These are phyloP conservation scores for Corvus moneduloides DNA, from an alignment of 2,113 vertebrate species.

Conservation along the genomic window DNA sequence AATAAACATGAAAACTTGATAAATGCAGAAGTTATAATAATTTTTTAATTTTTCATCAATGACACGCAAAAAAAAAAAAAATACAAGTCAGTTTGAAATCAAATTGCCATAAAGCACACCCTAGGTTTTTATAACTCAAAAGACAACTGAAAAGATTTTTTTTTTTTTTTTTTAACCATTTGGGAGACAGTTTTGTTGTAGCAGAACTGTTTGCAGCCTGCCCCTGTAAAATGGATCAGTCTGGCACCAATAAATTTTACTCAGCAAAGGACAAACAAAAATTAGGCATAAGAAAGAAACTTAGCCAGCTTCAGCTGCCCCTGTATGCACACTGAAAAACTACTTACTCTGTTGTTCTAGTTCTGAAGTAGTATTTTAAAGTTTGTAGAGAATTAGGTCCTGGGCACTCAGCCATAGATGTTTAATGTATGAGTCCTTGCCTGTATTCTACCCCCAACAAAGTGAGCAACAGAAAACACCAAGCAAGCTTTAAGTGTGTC, in stretches of 20 bases:
- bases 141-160: slow-evolving; percentile 13
- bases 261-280: background rate
- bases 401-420: slow-evolving; percentile 9
- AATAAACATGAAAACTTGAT: slow-evolving; percentile 24
- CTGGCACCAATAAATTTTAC: slow-evolving; percentile 4
- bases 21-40: slow-evolving; percentile 34
- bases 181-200: background rate
- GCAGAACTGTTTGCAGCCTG: background rate
- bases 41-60: slow-evolving; percentile 26
- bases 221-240: background rate
- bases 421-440: background rate
- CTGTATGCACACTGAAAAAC: background rate
- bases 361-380: slow-evolving; percentile 16
- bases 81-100: slow-evolving; percentile 41
- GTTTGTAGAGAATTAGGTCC: slow-evolving; percentile 24
- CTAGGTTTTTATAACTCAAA: slow-evolving; percentile 24
- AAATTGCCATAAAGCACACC: slow-evolving; percentile 7
- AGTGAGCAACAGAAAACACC: background rate
- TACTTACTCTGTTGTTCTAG: background rate
- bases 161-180: background rate
- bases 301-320: background rate
- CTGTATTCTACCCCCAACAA: background rate
- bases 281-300: slow-evolving; percentile 5
- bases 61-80: background rate
- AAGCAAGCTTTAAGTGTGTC: background rate